Percentiles rank a stretch among this genome's conserved stretches.
These are phyloP conservation scores for Mimachlamys varia DNA, from an alignment of 2,888 invertebrate species.

Conservation along the genomic window DNA sequence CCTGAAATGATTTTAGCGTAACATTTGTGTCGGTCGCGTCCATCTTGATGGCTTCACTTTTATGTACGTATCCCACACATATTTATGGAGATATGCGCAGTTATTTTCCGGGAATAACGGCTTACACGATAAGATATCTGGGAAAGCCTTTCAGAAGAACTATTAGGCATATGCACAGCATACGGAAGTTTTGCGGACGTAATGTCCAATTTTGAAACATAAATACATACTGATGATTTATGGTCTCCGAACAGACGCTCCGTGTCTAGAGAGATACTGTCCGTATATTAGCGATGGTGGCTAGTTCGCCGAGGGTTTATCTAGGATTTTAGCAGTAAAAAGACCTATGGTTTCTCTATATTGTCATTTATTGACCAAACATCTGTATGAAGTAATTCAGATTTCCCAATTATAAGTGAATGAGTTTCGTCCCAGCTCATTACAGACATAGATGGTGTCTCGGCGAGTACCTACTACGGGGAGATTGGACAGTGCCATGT, in stretches of 20 bases:
- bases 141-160: slow-evolving; percentile 5
- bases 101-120: not conserved
- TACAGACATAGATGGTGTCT: not conserved
- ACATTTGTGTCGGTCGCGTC: not conserved
- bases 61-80: not conserved
- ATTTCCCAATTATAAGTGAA: not conserved
- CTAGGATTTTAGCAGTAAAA: not conserved
- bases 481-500: no score
- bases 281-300: not conserved
- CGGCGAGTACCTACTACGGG: no score
- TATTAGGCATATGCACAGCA: not conserved
- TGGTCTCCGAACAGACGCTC: not conserved
- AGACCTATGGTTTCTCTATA: not conserved
- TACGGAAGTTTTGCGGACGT: not conserved
- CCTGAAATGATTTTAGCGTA: not conserved
- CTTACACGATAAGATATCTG: not conserved
- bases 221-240: not conserved
- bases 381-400: not conserved
- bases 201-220: not conserved
- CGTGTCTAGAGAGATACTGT: not conserved
- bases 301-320: not conserved
- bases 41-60: not conserved
- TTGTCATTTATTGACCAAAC: not conserved
- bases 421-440: not conserved
- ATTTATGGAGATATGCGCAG: slow-evolving; percentile 10